A percentile compares a stretch with the other conserved stretches of the same genome.
Evolutionary conservation across 2,113 vertebrate genomes (phyloP).

Genomic region (Capreolus pygargus): DNA sequence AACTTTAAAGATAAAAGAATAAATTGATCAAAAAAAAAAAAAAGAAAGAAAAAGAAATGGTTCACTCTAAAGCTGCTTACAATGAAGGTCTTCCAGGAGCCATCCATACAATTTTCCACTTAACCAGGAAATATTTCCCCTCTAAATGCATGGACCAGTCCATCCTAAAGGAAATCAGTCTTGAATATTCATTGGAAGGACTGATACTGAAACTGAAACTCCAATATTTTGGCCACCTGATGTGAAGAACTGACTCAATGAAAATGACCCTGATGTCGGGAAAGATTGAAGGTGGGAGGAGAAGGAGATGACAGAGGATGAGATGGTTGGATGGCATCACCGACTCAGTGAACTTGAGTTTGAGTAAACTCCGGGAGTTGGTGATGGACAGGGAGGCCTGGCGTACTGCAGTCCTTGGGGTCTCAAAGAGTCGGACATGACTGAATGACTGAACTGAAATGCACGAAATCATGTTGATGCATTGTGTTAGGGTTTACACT

Average conservation of each 20-base stretch:
- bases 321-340: not conserved
- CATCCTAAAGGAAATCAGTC: not conserved
- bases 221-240: not conserved
- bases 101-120: not conserved
- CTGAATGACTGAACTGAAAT: not conserved
- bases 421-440: rapidly evolving
- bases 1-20: too few relatives aligned
- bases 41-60: not conserved
- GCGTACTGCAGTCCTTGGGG: not conserved
- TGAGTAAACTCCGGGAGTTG: not conserved
- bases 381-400: not conserved
- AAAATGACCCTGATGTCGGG: not conserved
- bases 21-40: too few relatives aligned
- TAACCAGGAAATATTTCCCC: not conserved
- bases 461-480: not conserved
- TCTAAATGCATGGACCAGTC: not conserved
- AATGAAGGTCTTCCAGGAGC: not conserved
- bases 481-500: not conserved
- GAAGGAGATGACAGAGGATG: rapidly evolving
- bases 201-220: not conserved
- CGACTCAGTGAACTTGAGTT: not conserved
- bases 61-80: not conserved
- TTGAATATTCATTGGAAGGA: not conserved
- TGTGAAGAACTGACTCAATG: not conserved
- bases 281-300: not conserved